Conservation (phyloP, 2,888 invertebrate species). For the Acleris sparsana region DNA sequence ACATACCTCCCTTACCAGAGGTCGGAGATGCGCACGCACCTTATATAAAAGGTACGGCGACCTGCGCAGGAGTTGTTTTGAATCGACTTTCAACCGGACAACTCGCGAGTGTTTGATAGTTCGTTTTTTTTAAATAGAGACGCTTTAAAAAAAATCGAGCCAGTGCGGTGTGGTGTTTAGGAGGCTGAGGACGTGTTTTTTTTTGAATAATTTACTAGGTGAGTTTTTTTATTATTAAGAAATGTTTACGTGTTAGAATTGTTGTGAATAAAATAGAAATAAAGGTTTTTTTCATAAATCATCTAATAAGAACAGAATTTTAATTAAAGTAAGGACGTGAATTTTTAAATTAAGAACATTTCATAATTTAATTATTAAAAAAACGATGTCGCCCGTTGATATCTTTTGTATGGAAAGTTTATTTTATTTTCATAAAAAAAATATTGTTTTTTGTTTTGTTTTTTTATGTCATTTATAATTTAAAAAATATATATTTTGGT, state of each 20-base stretch:
- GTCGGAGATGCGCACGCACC: background rate
- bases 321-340: no score
- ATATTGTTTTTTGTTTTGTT: no score
- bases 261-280: no score
- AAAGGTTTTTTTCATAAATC: no score
- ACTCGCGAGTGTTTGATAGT: constrained; percentile 21
- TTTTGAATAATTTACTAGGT: constrained; percentile 23
- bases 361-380: background rate
- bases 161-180: constrained; percentile 32
- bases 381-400: constrained; percentile 5
- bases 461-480: no score
- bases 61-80: background rate
- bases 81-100: constrained; percentile 4
- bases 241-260: no score
- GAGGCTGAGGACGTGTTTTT: constrained; percentile 23
- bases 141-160: constrained; percentile 12
- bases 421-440: no score
- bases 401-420: constrained; percentile 11
- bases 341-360: no score
- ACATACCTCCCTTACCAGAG: constrained; percentile 2
- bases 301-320: no score
- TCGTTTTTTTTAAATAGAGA: constrained; percentile 31
- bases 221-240: constrained; percentile 10
- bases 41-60: constrained; percentile 7
- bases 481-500: background rate